Conservation (phyloP, 2,888 invertebrate species). For the Glomeris marginata region DNA sequence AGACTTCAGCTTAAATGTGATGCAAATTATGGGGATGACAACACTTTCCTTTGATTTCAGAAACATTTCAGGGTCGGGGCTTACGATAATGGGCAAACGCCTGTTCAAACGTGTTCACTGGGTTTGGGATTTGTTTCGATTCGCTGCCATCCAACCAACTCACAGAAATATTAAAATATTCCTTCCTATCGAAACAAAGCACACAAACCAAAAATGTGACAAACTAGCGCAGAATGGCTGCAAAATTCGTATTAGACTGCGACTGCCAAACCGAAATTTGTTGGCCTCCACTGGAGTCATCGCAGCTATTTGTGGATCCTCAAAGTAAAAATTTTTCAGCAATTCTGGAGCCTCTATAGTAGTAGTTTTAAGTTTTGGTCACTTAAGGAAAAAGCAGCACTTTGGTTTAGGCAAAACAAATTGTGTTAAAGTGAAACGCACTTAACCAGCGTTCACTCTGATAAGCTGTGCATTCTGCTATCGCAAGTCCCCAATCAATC, state of each 20-base stretch:
- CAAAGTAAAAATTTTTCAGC: slow-evolving; percentile 66
- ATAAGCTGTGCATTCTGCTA: slow-evolving; percentile 26
- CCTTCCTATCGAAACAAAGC: slow-evolving; percentile 19
- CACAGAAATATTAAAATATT: slow-evolving; percentile 47
- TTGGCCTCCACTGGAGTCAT: slow-evolving; percentile 48
- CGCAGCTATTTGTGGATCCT: slow-evolving; percentile 50
- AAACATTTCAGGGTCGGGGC: slow-evolving; percentile 12
- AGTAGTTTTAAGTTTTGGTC: neutral
- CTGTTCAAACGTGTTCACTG: slow-evolving; percentile 64
- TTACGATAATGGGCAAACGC: slow-evolving; percentile 56
- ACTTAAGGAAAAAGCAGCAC: neutral
- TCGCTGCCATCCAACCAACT: slow-evolving; percentile 25
- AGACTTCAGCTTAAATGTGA: slow-evolving; percentile 46
- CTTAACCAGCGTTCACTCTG: slow-evolving; percentile 45
- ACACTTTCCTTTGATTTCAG: neutral
- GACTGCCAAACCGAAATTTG: slow-evolving; percentile 35
- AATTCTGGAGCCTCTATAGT: slow-evolving; percentile 42
- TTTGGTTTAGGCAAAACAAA: neutral
- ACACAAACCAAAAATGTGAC: neutral
- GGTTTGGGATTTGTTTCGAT: slow-evolving; percentile 48
- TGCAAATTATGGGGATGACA: neutral
- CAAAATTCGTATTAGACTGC: slow-evolving; percentile 1
- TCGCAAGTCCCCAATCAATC: slow-evolving; percentile 29
- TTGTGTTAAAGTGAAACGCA: neutral
- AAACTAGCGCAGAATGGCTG: neutral